A percentile compares a stretch with the other conserved stretches of the same genome.
These are phyloP conservation scores for Entosphenus tridentatus DNA, from an alignment of 2,113 vertebrate species.

Conservation along the genomic window DNA sequence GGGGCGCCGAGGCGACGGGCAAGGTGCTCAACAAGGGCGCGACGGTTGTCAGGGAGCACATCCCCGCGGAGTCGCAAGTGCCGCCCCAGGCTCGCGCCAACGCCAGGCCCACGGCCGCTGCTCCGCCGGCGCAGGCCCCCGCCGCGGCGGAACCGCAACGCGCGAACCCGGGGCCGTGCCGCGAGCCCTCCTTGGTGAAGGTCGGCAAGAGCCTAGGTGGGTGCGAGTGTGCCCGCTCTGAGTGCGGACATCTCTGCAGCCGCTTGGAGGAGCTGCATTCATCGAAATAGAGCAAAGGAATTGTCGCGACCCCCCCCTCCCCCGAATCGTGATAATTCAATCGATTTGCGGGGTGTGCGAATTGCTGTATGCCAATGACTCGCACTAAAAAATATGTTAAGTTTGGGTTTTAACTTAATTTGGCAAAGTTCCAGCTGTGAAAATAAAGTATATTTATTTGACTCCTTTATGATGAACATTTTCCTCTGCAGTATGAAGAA, in stretches of 20 bases:
- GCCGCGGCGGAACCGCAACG: slow-evolving; percentile 48
- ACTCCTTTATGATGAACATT: not conserved
- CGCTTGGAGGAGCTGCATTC: too few relatives aligned
- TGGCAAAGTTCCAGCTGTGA: not conserved
- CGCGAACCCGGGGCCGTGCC: slow-evolving; percentile 78
- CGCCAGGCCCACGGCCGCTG: slow-evolving; percentile 60
- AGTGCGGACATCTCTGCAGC: too few relatives aligned
- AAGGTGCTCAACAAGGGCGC: slow-evolving; percentile 85
- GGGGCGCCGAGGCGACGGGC: slow-evolving; percentile 79
- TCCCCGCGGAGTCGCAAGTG: slow-evolving; percentile 40
- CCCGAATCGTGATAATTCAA: not conserved
- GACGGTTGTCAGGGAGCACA: slow-evolving; percentile 65
- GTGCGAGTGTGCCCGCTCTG: not conserved
- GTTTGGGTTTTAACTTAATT: not conserved
- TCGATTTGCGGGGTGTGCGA: not conserved
- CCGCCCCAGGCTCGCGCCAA: too few relatives aligned
- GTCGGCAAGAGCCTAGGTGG: slow-evolving; percentile 85
- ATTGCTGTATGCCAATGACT: not conserved
- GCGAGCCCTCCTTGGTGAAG: slow-evolving; percentile 40
- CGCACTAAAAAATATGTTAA: not conserved
- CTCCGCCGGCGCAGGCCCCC: slow-evolving; percentile 29
- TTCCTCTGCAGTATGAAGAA: not conserved
- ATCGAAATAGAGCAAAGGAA: not conserved
- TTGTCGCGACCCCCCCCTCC: not conserved
- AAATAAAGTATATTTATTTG: not conserved